These are phyloP conservation scores for Apogon talboti DNA, from an alignment of 2,797 vertebrate species.

Conservation along the genomic window DNA sequence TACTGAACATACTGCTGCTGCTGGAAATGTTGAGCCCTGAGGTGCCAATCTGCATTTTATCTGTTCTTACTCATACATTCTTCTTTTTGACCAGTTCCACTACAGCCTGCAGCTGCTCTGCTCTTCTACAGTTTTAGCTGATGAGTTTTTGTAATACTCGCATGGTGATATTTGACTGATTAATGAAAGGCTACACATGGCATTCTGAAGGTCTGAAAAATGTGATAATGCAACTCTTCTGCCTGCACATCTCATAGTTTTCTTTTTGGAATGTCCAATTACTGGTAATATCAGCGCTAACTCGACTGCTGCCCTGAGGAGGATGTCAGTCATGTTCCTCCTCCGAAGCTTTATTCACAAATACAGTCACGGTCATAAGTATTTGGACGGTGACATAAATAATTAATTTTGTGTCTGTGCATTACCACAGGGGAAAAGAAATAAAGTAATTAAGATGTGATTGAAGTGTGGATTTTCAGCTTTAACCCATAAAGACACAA, in stretches of 20 bases:
- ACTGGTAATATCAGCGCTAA: not conserved
- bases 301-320: conserved; percentile 4
- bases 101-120: conserved; percentile 30
- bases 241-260: conserved; percentile 2
- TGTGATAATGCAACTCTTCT: conserved; percentile 23
- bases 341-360: not conserved
- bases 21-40: conserved; percentile 25
- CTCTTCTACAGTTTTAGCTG: conserved; percentile 14
- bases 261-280: conserved; percentile 21
- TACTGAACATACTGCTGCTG: conserved; percentile 15
- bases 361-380: no score
- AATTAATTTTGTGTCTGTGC: no score
- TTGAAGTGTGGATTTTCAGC: no score
- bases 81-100: conserved; percentile 16
- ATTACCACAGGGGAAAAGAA: no score
- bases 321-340: not conserved
- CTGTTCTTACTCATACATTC: conserved; percentile 12
- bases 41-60: conserved; percentile 29
- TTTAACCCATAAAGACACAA: no score
- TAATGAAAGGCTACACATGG: conserved; percentile 38
- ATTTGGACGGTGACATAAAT: no score
- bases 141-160: conserved; percentile 26
- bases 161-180: conserved; percentile 24
- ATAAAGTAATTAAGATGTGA: no score
- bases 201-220: conserved; percentile 13